Evolutionary conservation across 2,888 invertebrate genomes (phyloP).

Genomic region (Cephonodes hylas): DNA sequence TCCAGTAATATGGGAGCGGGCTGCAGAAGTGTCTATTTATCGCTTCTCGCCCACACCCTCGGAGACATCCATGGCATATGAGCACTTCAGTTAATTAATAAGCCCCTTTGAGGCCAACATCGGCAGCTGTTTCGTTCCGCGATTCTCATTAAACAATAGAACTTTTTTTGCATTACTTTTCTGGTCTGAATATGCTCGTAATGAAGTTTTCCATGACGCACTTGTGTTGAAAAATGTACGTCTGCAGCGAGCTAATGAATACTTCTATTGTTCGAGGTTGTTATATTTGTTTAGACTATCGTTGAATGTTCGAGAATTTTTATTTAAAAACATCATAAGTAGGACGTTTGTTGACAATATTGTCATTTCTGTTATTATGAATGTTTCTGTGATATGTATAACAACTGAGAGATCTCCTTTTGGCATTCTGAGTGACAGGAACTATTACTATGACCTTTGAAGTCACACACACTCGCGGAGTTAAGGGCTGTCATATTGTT

Average conservation of each 20-base stretch:
- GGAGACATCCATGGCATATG: constrained; percentile 44
- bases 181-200: constrained; percentile 25
- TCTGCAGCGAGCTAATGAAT: neutral
- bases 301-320: neutral
- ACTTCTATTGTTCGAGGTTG: neutral
- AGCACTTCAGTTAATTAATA: constrained; percentile 66
- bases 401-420: no score
- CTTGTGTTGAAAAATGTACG: neutral
- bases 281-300: neutral
- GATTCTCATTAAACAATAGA: constrained; percentile 40
- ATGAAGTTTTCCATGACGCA: constrained; percentile 16
- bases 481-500: no score
- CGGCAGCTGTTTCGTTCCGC: constrained; percentile 24
- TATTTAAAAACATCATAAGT: neutral
- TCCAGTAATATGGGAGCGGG: neutral
- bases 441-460: no score
- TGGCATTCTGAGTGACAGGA: no score
- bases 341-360: neutral
- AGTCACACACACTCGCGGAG: no score
- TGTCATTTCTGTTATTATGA: neutral
- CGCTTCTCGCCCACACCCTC: constrained; percentile 31
- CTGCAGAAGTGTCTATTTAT: neutral
- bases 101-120: constrained; percentile 50
- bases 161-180: constrained; percentile 38
- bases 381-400: no score